These are phyloP conservation scores for Coelogynopora nodosa DNA, from an alignment of 2,888 invertebrate genomes.

Conservation along the genomic window DNA sequence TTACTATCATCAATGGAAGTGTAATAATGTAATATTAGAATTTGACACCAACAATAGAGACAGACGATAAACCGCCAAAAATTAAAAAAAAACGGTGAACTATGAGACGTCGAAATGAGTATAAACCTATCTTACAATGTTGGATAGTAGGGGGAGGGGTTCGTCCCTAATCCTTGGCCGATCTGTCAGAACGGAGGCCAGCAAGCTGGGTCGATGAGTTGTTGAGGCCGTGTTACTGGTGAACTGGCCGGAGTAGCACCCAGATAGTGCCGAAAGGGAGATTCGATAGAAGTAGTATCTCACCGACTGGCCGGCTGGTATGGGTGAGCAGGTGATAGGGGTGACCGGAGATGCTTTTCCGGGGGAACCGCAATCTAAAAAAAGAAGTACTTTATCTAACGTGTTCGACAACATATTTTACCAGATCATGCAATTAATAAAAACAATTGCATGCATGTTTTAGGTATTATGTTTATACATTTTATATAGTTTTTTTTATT, in stretches of 20 bases:
- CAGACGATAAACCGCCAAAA: too few species aligned
- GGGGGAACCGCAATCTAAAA: not conserved
- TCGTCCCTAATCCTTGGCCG: not conserved
- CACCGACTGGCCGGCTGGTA: not conserved
- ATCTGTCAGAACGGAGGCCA: not conserved
- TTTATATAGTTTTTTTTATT: too few species aligned
- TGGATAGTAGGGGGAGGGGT: not conserved
- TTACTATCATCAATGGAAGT: too few species aligned
- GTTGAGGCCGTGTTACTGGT: not conserved
- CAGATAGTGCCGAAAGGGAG: not conserved
- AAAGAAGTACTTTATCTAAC: too few species aligned
- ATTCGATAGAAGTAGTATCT: not conserved
- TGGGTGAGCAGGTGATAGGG: not conserved
- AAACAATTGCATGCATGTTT: too few species aligned
- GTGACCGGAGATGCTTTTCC: not conserved
- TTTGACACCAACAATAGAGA: too few species aligned
- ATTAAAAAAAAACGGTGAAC: too few species aligned
- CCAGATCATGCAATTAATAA: too few species aligned
- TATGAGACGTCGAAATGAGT: too few species aligned
- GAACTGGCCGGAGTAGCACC: slow-evolving; percentile 17
- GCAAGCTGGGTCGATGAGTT: not conserved
- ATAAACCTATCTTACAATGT: not conserved
- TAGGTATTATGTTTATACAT: too few species aligned
- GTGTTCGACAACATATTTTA: too few species aligned
- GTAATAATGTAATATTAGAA: too few species aligned